A percentile compares a stretch with the other conserved stretches of the same genome.
Evolutionary conservation across 2,888 invertebrate species (phyloP).

Genomic region (Aplocera efformata): DNA sequence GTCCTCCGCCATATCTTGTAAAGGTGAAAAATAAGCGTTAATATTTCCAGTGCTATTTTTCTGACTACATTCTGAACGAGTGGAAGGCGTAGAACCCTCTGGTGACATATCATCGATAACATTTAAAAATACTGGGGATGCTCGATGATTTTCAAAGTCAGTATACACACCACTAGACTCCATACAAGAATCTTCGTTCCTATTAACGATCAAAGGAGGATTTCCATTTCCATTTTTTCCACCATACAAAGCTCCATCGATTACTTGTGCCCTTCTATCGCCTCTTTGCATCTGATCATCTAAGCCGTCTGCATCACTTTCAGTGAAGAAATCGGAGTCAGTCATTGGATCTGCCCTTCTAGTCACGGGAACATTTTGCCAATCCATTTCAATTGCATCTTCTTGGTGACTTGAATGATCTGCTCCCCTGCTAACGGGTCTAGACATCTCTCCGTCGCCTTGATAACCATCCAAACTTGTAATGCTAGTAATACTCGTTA

Average conservation of each 20-base stretch:
- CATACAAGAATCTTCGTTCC: constrained; percentile 89
- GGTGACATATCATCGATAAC: constrained; percentile 86
- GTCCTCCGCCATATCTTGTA: constrained; percentile 50
- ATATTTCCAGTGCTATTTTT: constrained; percentile 62
- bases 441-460: constrained; percentile 94
- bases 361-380: constrained; percentile 82
- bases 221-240: constrained; percentile 81
- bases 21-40: constrained; percentile 50
- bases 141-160: constrained; percentile 86
- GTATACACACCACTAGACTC: constrained; percentile 95
- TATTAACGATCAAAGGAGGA: constrained; percentile 77
- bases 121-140: constrained; percentile 72
- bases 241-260: constrained; percentile 94
- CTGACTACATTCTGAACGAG: constrained; percentile 74
- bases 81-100: constrained; percentile 81
- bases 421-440: constrained; percentile 90
- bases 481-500: constrained; percentile 94
- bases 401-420: constrained; percentile 84
- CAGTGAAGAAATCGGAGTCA: constrained; percentile 94
- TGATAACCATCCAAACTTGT: constrained; percentile 96
- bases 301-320: constrained; percentile 93
- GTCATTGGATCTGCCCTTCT: constrained; percentile 92
- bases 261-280: constrained; percentile 89
- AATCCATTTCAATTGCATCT: constrained; percentile 77
- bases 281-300: constrained; percentile 86